Evolutionary conservation across 2,797 vertebrate species (phyloP), one percentile per base, ranked within the genome.

Genomic region (Hydrocynus forskahlii): DNA sequence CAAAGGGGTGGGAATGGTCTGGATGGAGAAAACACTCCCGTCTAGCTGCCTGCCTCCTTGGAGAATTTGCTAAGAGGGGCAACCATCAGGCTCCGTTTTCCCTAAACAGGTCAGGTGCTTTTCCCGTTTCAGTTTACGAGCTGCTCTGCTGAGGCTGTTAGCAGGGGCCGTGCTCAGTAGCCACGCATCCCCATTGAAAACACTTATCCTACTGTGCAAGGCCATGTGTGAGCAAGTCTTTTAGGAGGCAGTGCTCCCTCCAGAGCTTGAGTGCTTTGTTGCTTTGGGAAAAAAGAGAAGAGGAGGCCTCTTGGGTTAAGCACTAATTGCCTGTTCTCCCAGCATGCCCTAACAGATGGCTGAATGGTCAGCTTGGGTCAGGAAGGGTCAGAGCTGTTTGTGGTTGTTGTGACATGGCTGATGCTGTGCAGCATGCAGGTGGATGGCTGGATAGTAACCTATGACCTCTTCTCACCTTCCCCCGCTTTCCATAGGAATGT

Each of bases 321-420:
- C 73, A 43, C 48, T 83, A 79, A 85, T 78, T 78, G 69, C 40
- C 75, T 70, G 84, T 71, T 83, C 87, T 76, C 87, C 76, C 70
- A 80, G 88, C 81, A 82, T 86, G 66, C 73, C 82, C 76, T 83
- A 89, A 87, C 93, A 94, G 93, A 94, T 93, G 94, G 91, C 87
- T 70, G 57, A 74, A 88, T 74, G 92, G 91, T 89, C 83, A 71
- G 80, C 75, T 54, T 14, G 85, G 93, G 93, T 92, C 86, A 92
- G 78, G 78, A 74, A 7, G 38, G 88, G 89, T 89, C 85, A 86
- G 76, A 86, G 88, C 86, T 90, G 90, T 92, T 91, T 87, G 85
- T 82, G 86, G 87, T 92, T 91, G 90, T 92, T 92, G 87, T 93
- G 90, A 92, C 89, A 91, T 35, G 86, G 84, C 83, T 88, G 85